Evolutionary conservation across 2,113 vertebrate species (phyloP).

Genomic region (Cinclus mexicanus): DNA sequence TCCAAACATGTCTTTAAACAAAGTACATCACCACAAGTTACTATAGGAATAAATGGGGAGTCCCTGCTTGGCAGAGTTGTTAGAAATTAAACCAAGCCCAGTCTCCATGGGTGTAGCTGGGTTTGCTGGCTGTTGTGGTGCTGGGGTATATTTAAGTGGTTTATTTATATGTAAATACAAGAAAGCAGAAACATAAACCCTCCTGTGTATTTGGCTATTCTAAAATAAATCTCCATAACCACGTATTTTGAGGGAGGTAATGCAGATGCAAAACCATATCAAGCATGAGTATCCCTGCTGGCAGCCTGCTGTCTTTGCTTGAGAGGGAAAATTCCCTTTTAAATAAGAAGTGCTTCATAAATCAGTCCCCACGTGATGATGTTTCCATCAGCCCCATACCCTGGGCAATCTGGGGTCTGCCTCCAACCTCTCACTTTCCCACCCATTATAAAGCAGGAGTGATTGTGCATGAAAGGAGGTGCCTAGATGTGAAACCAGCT

Average conservation of each 20-base stretch:
- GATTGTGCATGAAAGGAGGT: background rate
- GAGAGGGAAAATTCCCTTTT: background rate
- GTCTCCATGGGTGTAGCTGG: background rate
- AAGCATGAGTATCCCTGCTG: accelerated
- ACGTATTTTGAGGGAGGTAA: background rate
- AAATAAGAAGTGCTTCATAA: background rate
- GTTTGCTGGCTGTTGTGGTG: background rate
- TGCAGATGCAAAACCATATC: background rate
- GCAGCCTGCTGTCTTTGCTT: background rate
- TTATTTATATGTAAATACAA: background rate
- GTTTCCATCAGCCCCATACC: background rate
- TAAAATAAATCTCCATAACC: background rate
- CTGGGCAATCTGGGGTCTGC: background rate
- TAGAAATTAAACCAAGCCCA: background rate
- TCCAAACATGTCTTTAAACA: accelerated
- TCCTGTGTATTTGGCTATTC: background rate
- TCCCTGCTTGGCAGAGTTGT: background rate
- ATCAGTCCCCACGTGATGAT: accelerated
- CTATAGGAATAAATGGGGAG: background rate
- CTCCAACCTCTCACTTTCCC: background rate
- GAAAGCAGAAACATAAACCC: background rate
- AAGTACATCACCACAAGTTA: background rate
- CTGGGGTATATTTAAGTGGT: background rate
- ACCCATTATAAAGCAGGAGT: background rate
- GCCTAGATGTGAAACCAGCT: constrained; percentile 34